These are phyloP conservation scores for Amphipoea lucens DNA, from an alignment of 2,888 invertebrate genomes.

Conservation along the genomic window DNA sequence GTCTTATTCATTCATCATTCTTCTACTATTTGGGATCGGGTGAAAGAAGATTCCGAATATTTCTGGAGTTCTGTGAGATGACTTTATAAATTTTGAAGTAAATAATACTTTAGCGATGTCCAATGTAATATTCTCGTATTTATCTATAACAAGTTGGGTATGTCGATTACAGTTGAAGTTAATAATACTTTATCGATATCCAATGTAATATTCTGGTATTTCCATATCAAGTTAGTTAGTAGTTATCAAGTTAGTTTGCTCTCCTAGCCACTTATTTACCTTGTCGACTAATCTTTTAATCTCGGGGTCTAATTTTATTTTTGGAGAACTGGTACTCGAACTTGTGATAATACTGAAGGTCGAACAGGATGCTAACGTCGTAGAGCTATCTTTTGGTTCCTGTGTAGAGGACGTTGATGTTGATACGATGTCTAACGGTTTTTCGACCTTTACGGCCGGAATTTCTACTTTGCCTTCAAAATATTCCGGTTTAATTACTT, in stretches of 20 bases:
- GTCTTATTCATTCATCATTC: too few species aligned
- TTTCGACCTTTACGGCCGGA: conserved; percentile 2
- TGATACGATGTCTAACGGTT: neutral
- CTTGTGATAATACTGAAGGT: conserved; percentile 4
- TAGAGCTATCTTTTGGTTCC: conserved; percentile 27
- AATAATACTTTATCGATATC: too few species aligned
- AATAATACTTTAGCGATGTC: too few species aligned
- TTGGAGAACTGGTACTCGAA: conserved; percentile 3
- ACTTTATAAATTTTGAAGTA: too few species aligned
- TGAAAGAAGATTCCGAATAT: too few species aligned
- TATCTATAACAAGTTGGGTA: too few species aligned
- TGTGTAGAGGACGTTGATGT: conserved; percentile 33
- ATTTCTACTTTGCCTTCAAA: conserved; percentile 63
- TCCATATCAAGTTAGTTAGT: too few species aligned
- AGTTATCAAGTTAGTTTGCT: conserved; percentile 22
- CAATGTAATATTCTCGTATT: too few species aligned
- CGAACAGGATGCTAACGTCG: conserved; percentile 22
- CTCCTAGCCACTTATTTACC: conserved; percentile 73
- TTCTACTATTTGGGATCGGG: too few species aligned
- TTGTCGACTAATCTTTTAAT: conserved; percentile 72
- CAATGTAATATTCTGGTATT: too few species aligned
- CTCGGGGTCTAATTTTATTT: conserved; percentile 51
- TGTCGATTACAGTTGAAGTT: too few species aligned
- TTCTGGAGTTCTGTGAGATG: too few species aligned
- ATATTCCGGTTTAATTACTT: conserved; percentile 76